These are phyloP conservation scores for Clarias fuscus DNA, from an alignment of 2,797 vertebrate genomes.

Conservation along the genomic window DNA sequence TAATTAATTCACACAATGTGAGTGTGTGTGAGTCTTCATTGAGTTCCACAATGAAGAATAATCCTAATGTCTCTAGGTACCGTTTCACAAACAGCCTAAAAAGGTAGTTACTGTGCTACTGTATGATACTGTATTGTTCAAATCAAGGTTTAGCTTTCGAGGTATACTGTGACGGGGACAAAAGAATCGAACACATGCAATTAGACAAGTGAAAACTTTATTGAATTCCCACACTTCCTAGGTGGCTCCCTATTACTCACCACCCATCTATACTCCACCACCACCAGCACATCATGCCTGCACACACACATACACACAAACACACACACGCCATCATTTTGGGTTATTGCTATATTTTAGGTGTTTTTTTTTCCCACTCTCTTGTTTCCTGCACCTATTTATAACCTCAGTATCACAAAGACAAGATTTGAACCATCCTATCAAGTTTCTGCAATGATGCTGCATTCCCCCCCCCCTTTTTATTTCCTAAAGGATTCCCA, in stretches of 20 bases:
- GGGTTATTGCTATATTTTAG: neutral
- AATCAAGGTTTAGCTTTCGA: neutral
- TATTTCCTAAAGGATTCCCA: neutral
- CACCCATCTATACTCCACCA: neutral
- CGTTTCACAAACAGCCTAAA: conserved; percentile 9
- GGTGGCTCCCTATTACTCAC: conserved; percentile 5
- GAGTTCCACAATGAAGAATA: neutral
- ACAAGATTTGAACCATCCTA: neutral
- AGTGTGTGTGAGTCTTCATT: no score
- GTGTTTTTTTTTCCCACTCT: neutral
- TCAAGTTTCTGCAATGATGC: neutral
- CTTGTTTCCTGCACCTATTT: no score
- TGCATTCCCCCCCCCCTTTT: neutral
- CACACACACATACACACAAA: neutral
- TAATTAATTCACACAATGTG: conserved; percentile 2
- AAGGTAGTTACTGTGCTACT: neutral
- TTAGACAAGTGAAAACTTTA: conserved; percentile 41
- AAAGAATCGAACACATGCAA: conserved; percentile 3
- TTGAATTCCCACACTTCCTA: conserved; percentile 37
- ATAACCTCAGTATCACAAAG: neutral
- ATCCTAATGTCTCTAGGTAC: neutral
- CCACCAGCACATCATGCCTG: neutral
- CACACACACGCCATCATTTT: neutral
- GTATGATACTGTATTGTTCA: neutral
- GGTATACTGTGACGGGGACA: conserved; percentile 2